Base-by-base conservation (phyloP, 2,888 invertebrate species). In the Drosophila buzzatii region DNA sequence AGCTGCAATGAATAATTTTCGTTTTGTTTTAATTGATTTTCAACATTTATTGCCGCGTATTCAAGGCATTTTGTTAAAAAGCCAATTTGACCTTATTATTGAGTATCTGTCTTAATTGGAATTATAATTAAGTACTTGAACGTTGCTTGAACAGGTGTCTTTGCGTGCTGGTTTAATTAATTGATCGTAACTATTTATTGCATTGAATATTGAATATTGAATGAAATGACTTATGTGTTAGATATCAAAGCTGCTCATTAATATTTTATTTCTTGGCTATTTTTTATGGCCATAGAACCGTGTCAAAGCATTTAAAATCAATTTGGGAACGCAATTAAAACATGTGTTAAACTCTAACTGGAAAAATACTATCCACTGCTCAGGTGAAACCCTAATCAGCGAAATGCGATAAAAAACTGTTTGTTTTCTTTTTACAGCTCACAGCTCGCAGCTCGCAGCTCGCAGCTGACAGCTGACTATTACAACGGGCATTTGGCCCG, bases 1-100 rank as follows among this genome's bases (percentile, higher is more conserved):
- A 33, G 42, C 45, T 60, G 52, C 51, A 61, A 20, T 60, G 33
- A 45, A 44, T 2, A 65, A 61, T 27, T 55, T 27, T 53, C 44
- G 52, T 52, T 47, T 73, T 52, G 35, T 57, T 59, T 66, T 66
- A 73, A 42, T 65, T 63, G 58, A 41, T 71, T 64, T 55, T 20
- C 10, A 52, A 52, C 53, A 42, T 58, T 33, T 57, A 23, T 58
- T 58, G 51, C 52, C 12, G 42, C 35, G 23, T 49, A 58, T 63
- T 78, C 64, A 74, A 78, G 79, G 79, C 68, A 63, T 66, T 73
- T 63, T 44, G 47, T 53, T 62, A 31, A 63, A 82, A 73, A 70
- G 65, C 63, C 76, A 71, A 73, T 77, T 77, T 69, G 81, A 83
- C 84, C 84, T 84, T 85, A 81, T 79, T 86, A 66, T 71, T 71